phyloP scores from a whole-genome alignment of 2,888 invertebrate species.

The Auanema freiburgensis region DNA sequence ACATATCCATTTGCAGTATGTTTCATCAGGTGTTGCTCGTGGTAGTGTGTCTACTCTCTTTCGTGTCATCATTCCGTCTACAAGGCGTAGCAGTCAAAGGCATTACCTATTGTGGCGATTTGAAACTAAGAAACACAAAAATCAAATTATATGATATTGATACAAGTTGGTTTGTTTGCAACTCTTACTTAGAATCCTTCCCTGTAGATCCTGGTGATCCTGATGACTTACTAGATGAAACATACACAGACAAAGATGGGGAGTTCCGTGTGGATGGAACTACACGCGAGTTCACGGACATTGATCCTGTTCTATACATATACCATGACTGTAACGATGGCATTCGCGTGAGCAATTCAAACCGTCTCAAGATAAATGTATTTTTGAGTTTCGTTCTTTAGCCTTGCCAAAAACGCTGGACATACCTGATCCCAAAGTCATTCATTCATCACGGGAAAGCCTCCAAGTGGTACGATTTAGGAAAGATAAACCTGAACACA shows the following conservation, averaged over 20 bases:
- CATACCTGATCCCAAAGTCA: conserved; percentile 35
- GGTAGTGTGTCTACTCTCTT: not conserved
- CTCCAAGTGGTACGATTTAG: conserved; percentile 36
- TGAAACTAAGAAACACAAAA: conserved; percentile 39
- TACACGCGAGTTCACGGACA: conserved; percentile 43
- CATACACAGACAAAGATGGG: conserved; percentile 40
- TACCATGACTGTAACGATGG: conserved; percentile 52
- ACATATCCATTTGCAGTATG: too few species aligned
- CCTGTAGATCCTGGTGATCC: conserved; percentile 42
- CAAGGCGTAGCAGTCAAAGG: conserved; percentile 50
- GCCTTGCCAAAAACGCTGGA: conserved; percentile 45
- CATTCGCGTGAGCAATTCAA: conserved; percentile 32
- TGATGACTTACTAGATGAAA: conserved; percentile 45
- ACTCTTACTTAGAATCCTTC: not conserved
- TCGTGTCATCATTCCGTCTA: conserved; percentile 23
- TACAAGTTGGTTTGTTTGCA: conserved; percentile 28
- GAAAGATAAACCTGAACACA: conserved; percentile 34
- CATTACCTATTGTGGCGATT: conserved; percentile 32
- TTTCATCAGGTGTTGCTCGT: too few species aligned
- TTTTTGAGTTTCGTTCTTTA: conserved; percentile 12
- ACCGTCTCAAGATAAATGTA: not conserved
- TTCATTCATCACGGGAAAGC: conserved; percentile 41
- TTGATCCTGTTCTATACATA: conserved; percentile 46
- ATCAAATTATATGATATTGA: conserved; percentile 47
- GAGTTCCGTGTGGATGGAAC: conserved; percentile 36